Base-by-base conservation (phyloP, 1,140 invertebrate species). In the Chelonus insularis region DNA sequence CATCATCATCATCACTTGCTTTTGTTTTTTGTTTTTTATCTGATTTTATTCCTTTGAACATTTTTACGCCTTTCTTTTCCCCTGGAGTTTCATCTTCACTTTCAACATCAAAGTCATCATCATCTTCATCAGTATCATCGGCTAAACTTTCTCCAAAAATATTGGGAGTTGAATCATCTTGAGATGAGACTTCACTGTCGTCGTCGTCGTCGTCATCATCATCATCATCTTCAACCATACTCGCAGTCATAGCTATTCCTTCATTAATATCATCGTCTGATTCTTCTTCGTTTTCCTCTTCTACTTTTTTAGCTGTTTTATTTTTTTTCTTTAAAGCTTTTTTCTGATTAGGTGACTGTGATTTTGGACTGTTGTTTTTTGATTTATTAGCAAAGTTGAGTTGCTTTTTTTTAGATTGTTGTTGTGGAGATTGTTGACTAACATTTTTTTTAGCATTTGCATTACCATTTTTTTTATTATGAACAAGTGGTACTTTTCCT, bases 51-150 rank as follows among this genome's bases (percentile, higher is more conserved):
- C 70, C 70, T 18, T 66, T 63, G 32, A 72, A 72, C 68, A 69
- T 69, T 34, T 65, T 62, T 0, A 72, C 61, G 8, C 69, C 71
- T 6, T 70, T 70, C 0, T 69, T 68, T 32, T 66, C 60, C 39
- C 12, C n/a, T 16, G 21, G 11, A 4, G 59, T 32, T 4, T 56
- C 16, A 23, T 56, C 14, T 36, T 18, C 61, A 4, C 43, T 32
- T 25, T 43, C 48, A 5, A 39, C 64, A 4, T 66, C 64, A 41
- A 66, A 66, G 4, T 66, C 65, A 1, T 61, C 58, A 50, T 66
- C 65, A n/a, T 63, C 62, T 1, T 60, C 57, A 25, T 66, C 65
- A 29, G 65, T 47, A 9, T 60, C 55, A 1, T 66, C 58, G 11
- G 57, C 48, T 11, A 66, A 32, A 55, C 61, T 66, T 9, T 29